A percentile compares a stretch with the other conserved stretches of the same genome.
These are phyloP conservation scores for Drosophila setifemur DNA, from an alignment of 1,140 invertebrate genomes.

Conservation along the genomic window DNA sequence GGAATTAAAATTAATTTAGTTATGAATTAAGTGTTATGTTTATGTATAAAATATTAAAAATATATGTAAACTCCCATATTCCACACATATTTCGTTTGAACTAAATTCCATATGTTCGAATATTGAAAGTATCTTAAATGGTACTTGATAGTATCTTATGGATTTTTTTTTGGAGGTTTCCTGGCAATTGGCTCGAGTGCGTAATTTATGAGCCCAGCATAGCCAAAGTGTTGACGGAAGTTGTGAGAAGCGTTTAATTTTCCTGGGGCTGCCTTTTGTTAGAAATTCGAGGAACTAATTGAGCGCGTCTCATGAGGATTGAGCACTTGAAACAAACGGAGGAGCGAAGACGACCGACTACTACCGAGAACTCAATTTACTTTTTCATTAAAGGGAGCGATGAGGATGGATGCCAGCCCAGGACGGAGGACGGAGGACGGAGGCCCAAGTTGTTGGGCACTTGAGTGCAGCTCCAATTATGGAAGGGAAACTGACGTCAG, in stretches of 20 bases:
- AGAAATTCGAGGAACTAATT: constrained; percentile 68
- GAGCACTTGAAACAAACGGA: constrained; percentile 37
- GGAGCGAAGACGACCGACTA: neutral
- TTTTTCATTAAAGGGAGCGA: constrained; percentile 45
- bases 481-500: constrained; percentile 56
- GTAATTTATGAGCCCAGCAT: constrained; percentile 38
- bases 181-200: constrained; percentile 52
- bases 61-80: no score
- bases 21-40: no score
- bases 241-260: constrained; percentile 44
- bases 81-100: neutral
- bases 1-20: no score
- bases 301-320: constrained; percentile 48
- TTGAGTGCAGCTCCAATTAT: constrained; percentile 79
- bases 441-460: no score
- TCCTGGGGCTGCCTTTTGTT: constrained; percentile 17
- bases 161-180: neutral
- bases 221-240: constrained; percentile 54
- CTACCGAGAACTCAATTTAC: constrained; percentile 71
- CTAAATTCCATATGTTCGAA: no score
- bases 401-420: constrained; percentile 18
- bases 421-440: constrained; percentile 34
- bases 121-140: constrained; percentile 1
- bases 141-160: neutral
- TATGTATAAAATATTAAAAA: no score